A percentile compares a stretch with the other conserved stretches of the same genome.
These are phyloP conservation scores for Micrasema minimum DNA, from an alignment of 1,140 invertebrate species.

Conservation along the genomic window DNA sequence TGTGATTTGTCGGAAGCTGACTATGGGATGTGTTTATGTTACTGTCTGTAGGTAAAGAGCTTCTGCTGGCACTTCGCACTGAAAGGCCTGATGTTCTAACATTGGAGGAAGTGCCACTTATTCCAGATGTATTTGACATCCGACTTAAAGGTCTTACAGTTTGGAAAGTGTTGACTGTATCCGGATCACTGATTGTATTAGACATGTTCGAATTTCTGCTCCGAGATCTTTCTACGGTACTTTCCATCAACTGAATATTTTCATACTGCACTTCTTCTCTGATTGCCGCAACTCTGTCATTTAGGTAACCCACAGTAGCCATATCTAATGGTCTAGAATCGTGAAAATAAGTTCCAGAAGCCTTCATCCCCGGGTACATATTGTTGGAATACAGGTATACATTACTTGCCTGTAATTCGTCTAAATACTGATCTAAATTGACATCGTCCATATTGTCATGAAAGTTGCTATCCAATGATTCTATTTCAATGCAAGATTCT, in stretches of 20 bases:
- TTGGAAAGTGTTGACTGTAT: slow-evolving; percentile 51
- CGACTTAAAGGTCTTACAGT: slow-evolving; percentile 42
- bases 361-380: slow-evolving; percentile 35
- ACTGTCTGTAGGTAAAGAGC: slow-evolving; percentile 43
- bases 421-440: slow-evolving; percentile 75
- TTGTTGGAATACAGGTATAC: slow-evolving; percentile 49
- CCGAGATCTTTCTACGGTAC: slow-evolving; percentile 36
- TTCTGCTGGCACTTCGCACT: slow-evolving; percentile 48
- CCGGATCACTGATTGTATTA: slow-evolving; percentile 48
- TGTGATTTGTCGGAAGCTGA: slow-evolving; percentile 38
- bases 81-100: slow-evolving; percentile 32
- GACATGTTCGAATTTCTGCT: slow-evolving; percentile 51
- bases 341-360: slow-evolving; percentile 8
- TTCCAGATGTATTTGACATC: slow-evolving; percentile 36
- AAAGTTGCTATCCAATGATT: slow-evolving; percentile 69
- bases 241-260: slow-evolving; percentile 53
- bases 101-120: slow-evolving; percentile 34
- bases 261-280: slow-evolving; percentile 57
- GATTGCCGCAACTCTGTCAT: slow-evolving; percentile 49
- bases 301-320: slow-evolving; percentile 47
- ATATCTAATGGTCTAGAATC: slow-evolving; percentile 37
- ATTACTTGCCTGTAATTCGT: slow-evolving; percentile 69
- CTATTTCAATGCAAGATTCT: slow-evolving; percentile 73
- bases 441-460: slow-evolving; percentile 67
- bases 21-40: slow-evolving; percentile 17